A percentile compares a stretch with the other conserved stretches of the same genome.
phyloP scores from a whole-genome alignment of 2,888 invertebrate genomes.

The Pecten maximus region DNA sequence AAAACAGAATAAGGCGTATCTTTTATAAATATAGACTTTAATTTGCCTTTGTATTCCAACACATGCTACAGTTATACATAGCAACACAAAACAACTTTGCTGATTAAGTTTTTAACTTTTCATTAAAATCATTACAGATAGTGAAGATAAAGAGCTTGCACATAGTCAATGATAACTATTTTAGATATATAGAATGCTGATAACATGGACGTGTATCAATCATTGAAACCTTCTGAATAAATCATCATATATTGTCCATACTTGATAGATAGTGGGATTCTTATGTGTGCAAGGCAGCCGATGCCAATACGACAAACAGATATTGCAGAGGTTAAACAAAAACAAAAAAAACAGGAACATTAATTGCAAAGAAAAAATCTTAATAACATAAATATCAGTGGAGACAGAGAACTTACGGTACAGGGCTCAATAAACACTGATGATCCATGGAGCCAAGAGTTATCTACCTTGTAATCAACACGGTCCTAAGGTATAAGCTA shows the following conservation, averaged over 20 bases:
- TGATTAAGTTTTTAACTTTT: neutral
- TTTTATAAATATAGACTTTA: slow-evolving; percentile 11
- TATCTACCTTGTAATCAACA: neutral
- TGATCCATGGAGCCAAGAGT: neutral
- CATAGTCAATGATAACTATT: no score
- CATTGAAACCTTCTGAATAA: neutral
- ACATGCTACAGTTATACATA: neutral
- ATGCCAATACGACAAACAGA: neutral
- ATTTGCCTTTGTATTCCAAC: neutral
- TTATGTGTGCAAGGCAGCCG: neutral
- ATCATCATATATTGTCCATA: no score
- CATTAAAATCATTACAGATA: neutral
- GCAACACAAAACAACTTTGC: slow-evolving; percentile 7
- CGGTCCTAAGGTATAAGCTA: no score
- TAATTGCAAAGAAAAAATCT: no score
- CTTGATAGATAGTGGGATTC: neutral
- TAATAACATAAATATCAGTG: no score
- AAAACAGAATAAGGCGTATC: neutral
- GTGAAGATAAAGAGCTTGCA: neutral
- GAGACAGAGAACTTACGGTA: no score
- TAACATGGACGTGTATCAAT: neutral
- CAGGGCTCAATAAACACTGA: no score
- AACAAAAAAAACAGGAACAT: no score
- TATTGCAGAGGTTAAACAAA: neutral
- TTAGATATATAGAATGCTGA: neutral